These are phyloP conservation scores for Danaus melanippus DNA, from an alignment of 1,140 invertebrate species.

Conservation along the genomic window DNA sequence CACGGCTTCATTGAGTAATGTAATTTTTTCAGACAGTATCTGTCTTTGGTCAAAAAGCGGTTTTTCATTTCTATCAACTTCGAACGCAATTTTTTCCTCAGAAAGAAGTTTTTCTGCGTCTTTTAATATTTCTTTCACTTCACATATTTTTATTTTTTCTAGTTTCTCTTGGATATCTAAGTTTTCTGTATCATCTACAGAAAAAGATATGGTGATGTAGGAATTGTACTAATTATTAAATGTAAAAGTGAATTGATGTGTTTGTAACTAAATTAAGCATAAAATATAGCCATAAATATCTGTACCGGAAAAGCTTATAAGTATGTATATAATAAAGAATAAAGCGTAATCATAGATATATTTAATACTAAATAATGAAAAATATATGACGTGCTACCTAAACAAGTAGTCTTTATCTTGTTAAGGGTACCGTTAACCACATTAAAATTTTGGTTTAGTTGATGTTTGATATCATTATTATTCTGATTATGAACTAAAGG, in stretches of 20 bases:
- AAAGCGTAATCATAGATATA: too few relatives aligned
- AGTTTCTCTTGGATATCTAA: background rate
- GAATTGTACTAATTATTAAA: too few relatives aligned
- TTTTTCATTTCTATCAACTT: constrained; percentile 5
- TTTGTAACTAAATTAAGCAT: too few relatives aligned
- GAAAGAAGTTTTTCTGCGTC: constrained; percentile 14
- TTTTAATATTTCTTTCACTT: constrained; percentile 19
- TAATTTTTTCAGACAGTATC: constrained; percentile 17
- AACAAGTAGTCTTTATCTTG: constrained; percentile 8
- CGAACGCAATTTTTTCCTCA: constrained; percentile 13
- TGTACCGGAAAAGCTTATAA: too few relatives aligned
- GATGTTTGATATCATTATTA: constrained; percentile 8
- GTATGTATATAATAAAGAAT: too few relatives aligned
- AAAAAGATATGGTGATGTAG: too few relatives aligned
- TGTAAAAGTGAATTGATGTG: too few relatives aligned
- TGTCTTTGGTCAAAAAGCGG: constrained; percentile 8
- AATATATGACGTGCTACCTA: too few relatives aligned
- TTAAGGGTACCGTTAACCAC: constrained; percentile 12
- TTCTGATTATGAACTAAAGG: constrained; percentile 14
- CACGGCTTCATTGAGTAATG: constrained; percentile 21
- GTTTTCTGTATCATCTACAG: background rate
- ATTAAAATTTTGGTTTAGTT: constrained; percentile 12
- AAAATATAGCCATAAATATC: too few relatives aligned
- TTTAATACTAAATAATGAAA: too few relatives aligned
- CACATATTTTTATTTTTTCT: constrained; percentile 6